phyloP scores from a whole-genome alignment of 2,113 vertebrate species.

The Oreochromis tanganicae region DNA sequence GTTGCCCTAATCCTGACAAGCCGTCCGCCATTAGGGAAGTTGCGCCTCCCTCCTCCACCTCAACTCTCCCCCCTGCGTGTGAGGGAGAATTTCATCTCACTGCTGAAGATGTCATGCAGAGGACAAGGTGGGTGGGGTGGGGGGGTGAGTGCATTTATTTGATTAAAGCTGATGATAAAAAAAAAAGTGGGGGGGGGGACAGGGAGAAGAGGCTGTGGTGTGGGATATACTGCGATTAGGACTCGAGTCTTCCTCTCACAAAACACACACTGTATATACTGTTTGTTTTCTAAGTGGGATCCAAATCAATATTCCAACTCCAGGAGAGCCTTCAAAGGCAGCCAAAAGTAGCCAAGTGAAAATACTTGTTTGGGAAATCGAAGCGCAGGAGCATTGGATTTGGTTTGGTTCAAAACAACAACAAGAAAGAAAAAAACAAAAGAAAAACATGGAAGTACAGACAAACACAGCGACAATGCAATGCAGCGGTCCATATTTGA shows the following conservation, averaged over 20 bases:
- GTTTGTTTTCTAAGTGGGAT: conserved; percentile 65
- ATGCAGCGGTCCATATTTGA: conserved; percentile 50
- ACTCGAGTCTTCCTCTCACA: not conserved
- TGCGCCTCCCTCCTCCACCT: not conserved
- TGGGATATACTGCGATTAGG: not conserved
- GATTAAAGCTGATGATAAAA: not conserved
- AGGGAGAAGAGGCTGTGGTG: not conserved
- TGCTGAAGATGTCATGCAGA: conserved; percentile 1
- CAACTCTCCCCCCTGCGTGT: not conserved
- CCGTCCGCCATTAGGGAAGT: conserved; percentile 54
- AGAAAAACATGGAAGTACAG: not conserved
- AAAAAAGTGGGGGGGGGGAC: not conserved
- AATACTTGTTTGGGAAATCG: conserved; percentile 53
- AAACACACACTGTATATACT: not conserved
- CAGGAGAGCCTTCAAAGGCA: conserved; percentile 66
- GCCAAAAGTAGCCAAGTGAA: conserved; percentile 65
- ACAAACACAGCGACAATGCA: conserved; percentile 20
- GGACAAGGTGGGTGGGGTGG: not conserved
- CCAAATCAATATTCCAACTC: conserved; percentile 66
- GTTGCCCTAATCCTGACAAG: conserved; percentile 76
- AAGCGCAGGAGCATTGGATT: conserved; percentile 19
- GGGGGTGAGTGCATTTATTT: not conserved
- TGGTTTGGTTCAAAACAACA: conserved; percentile 19
- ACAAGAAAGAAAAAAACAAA: not conserved
- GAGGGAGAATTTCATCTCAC: not conserved